Evolutionary conservation across 23 tunicate genomes (phyloP).

Genomic region (Clavelina lepadiformis): DNA sequence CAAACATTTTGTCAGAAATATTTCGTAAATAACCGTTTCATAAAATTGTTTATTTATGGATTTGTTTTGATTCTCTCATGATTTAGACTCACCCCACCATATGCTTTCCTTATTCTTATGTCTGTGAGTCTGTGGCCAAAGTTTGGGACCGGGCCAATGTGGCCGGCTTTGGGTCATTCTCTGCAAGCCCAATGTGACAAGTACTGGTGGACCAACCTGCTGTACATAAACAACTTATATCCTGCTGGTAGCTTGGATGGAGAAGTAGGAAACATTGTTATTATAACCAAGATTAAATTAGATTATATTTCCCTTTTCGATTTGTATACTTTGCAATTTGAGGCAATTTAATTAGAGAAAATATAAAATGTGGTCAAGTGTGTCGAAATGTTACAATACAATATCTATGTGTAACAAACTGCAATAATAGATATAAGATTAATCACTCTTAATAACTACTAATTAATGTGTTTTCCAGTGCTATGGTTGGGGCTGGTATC

Average conservation of each 20-base stretch:
- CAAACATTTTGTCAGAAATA: no score
- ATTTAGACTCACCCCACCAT: conserved; percentile 78
- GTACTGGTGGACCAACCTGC: conserved; percentile 89
- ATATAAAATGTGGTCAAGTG: no score
- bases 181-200: conserved; percentile 35
- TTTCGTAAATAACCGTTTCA: background rate
- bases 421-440: no score
- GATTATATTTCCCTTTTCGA: no score
- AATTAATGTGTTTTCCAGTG: conserved; percentile 38
- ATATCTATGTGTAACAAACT: no score
- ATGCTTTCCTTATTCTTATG: conserved; percentile 43
- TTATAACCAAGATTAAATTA: no score
- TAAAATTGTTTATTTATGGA: background rate
- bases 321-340: no score
- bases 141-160: conserved; percentile 57
- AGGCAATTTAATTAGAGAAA: no score
- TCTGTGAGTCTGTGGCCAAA: conserved; percentile 39
- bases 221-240: conserved; percentile 87
- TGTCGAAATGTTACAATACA: no score
- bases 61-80: background rate
- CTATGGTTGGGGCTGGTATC: conserved; percentile 91
- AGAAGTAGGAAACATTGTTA: no score
- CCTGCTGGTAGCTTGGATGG: no score
- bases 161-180: conserved; percentile 1
- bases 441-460: no score